phyloP scores from a whole-genome alignment of 2,888 invertebrate species.

The Epicampocera succincta region DNA sequence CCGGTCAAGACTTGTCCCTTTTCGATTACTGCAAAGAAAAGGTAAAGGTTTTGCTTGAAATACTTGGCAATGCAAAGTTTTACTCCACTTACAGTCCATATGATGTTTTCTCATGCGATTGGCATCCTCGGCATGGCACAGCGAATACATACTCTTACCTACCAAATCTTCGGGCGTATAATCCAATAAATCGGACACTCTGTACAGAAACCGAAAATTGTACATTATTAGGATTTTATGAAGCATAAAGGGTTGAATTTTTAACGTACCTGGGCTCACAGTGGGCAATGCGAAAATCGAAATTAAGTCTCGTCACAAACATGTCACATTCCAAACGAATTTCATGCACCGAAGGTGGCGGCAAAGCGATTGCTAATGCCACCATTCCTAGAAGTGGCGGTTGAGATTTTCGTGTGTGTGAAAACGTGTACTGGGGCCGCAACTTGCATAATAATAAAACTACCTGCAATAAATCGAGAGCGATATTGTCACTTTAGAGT shows the following conservation, averaged over 20 bases:
- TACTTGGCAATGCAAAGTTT: background rate
- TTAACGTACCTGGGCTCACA: conserved; percentile 93
- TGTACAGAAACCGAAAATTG: conserved; percentile 78
- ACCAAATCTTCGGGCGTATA: conserved; percentile 96
- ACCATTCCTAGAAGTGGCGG: conserved; percentile 96
- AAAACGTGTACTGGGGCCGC: conserved; percentile 95
- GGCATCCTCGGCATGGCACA: conserved; percentile 98
- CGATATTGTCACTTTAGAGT: background rate
- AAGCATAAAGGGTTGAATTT: background rate
- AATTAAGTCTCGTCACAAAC: conserved; percentile 97
- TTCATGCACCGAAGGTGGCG: conserved; percentile 98
- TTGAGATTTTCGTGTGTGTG: conserved; percentile 92
- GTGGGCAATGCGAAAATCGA: conserved; percentile 97
- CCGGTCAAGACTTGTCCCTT: conserved; percentile 98
- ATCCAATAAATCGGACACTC: conserved; percentile 95
- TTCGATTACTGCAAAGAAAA: conserved; percentile 89
- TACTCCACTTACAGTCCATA: conserved; percentile 93
- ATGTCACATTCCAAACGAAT: conserved; percentile 96
- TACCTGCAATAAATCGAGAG: conserved; percentile 85
- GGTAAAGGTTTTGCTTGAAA: background rate
- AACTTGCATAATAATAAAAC: conserved; percentile 95
- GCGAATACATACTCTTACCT: conserved; percentile 95
- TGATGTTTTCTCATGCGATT: conserved; percentile 96
- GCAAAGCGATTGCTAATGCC: conserved; percentile 96
- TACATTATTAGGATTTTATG: background rate